Conservation (phyloP, 2,797 vertebrate genomes). For the Coreius guichenoti region DNA sequence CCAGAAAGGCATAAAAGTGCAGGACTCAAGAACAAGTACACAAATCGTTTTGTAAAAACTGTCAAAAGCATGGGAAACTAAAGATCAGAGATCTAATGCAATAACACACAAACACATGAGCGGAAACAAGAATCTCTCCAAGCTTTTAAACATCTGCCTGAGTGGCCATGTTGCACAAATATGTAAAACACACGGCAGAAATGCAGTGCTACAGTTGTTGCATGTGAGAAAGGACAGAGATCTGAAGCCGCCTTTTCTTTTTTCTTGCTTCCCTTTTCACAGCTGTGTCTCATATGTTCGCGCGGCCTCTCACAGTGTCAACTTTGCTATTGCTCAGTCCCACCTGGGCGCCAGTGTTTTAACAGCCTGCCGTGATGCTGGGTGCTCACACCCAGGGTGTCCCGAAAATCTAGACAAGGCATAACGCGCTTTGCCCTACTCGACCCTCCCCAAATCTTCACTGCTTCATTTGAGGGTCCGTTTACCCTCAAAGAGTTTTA, state of each 20-base stretch:
- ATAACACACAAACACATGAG: constrained; percentile 6
- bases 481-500: constrained; percentile 72
- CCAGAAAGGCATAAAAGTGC: not conserved
- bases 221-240: constrained; percentile 29
- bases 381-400: constrained; percentile 65
- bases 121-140: constrained; percentile 20
- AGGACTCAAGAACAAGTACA: not conserved
- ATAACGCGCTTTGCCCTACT: constrained; percentile 58
- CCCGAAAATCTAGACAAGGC: constrained; percentile 66
- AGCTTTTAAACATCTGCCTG: constrained; percentile 12
- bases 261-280: constrained; percentile 63
- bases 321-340: constrained; percentile 76
- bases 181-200: constrained; percentile 49
- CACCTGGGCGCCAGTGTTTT: constrained; percentile 78
- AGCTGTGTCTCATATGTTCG: constrained; percentile 82
- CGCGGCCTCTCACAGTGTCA: constrained; percentile 77
- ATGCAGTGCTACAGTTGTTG: constrained; percentile 30
- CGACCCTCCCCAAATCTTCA: constrained; percentile 64
- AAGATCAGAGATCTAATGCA: constrained; percentile 29
- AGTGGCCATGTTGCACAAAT: constrained; percentile 39
- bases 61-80: constrained; percentile 11
- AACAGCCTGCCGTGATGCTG: constrained; percentile 71
- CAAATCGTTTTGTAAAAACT: constrained; percentile 1
- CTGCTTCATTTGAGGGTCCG: constrained; percentile 73
- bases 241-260: constrained; percentile 32